A percentile compares a stretch with the other conserved stretches of the same genome.
Evolutionary conservation across 2,888 invertebrate species (phyloP).

Genomic region (Cataglyphis cursor): DNA sequence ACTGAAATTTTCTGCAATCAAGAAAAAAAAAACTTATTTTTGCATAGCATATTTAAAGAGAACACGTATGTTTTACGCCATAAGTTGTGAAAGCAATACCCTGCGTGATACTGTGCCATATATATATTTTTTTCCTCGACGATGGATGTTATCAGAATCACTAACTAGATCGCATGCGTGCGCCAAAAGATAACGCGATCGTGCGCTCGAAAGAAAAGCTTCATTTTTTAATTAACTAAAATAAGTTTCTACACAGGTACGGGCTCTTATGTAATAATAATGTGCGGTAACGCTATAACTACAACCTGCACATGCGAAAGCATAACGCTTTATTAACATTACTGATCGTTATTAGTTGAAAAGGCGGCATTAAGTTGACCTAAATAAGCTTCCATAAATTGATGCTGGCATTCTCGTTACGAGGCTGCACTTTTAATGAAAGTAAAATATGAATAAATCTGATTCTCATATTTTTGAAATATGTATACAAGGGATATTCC

Average conservation of each 20-base stretch:
- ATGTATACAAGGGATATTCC: not conserved
- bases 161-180: slow-evolving; percentile 68
- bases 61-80: not conserved
- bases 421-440: slow-evolving; percentile 1
- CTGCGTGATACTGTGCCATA: slow-evolving; percentile 63
- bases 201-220: slow-evolving; percentile 52
- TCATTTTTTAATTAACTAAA: slow-evolving; percentile 69
- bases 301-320: slow-evolving; percentile 42
- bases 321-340: slow-evolving; percentile 44
- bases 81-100: not conserved
- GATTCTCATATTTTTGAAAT: not conserved
- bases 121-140: slow-evolving; percentile 57
- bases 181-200: slow-evolving; percentile 37
- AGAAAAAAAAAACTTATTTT: not conserved
- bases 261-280: slow-evolving; percentile 53
- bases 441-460: not conserved
- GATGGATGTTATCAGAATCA: slow-evolving; percentile 69
- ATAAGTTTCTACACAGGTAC: slow-evolving; percentile 10
- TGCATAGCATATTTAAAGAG: not conserved
- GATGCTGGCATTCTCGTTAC: slow-evolving; percentile 12
- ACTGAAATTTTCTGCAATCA: not conserved
- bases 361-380: slow-evolving; percentile 46
- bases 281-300: slow-evolving; percentile 27
- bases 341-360: slow-evolving; percentile 45
- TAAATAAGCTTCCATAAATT: slow-evolving; percentile 43